Conservation (phyloP, 2,888 invertebrate species). For the Torymus aiolomorphi region DNA sequence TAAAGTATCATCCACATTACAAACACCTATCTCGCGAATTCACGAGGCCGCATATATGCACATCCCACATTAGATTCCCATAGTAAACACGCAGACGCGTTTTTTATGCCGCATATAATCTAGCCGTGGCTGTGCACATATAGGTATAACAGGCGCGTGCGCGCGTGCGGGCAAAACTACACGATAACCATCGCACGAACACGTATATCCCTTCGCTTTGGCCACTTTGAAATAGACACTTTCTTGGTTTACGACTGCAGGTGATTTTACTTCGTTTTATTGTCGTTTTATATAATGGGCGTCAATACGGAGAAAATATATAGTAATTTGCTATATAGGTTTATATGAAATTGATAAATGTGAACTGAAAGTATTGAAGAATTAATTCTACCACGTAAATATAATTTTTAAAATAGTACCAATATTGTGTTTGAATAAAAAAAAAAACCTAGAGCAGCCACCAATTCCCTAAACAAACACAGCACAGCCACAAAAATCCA, state of each 20-base stretch:
- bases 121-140: neutral
- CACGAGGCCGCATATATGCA: conserved; percentile 11
- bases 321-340: no score
- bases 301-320: no score
- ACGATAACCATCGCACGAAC: conserved; percentile 30
- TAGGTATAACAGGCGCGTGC: neutral
- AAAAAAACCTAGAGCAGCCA: no score
- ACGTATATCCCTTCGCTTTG: neutral
- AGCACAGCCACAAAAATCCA: no score
- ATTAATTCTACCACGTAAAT: no score
- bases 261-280: no score
- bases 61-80: conserved; percentile 40
- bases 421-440: no score
- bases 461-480: no score
- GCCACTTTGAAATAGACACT: conserved; percentile 24
- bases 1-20: conserved; percentile 16
- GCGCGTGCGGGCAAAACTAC: neutral
- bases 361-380: no score
- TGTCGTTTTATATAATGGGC: no score
- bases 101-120: conserved; percentile 15
- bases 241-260: neutral
- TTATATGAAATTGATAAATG: no score
- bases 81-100: conserved; percentile 31
- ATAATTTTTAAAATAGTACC: no score
- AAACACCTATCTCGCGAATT: conserved; percentile 27